Base-by-base conservation (phyloP, 2,797 vertebrate species). In the Rhinichthys osculus region DNA sequence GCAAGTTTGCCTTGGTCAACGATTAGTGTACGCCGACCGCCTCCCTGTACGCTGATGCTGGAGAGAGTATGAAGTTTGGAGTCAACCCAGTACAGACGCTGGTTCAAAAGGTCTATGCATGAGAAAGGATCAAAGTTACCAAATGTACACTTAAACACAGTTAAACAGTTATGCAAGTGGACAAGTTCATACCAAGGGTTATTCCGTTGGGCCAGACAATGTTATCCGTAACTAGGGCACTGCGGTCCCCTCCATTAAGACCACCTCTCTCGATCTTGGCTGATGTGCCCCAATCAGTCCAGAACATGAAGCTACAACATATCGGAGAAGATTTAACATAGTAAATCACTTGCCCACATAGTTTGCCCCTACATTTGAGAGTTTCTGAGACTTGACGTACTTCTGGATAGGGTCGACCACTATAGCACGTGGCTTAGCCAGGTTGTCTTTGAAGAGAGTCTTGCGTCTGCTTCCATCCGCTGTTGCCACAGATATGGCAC, bases 41-140 rank as follows among this genome's bases (percentile, higher is more conserved):
- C 91, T 0, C 97, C 97, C 2, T 96, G 94, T 78, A 96, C 92
- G 0, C 96, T 94, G 0, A 98, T 93, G 85, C 97, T 97, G 91
- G 96, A 97, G 87, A 98, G 96, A 1, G 95, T 96, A 90, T 98
- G 97, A 54, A 97, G 91, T 87, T 97, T 98, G 0, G 97, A 97
- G 90, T 98, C 97, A 3, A 98, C 97, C 97, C 97, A 98, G 92
- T 98, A 98, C 7, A 98, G 94, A 62, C 96, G 95, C 92, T 96
- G 95, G 87, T 92, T 96, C 54, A 95, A 83, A 91, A 97, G 90
- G 91, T 98, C 97, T 98, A 90, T 57, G 70, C 27, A 80, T 86
- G 19, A 38, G 11, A 71, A 2, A 83, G 59, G 81, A 4, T 27
- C 47, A 88, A 71, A 88, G 11, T 66, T 52, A 76, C 19, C 6